Base-by-base conservation (phyloP, 1,140 invertebrate genomes). In the Monomorium pharaonis region DNA sequence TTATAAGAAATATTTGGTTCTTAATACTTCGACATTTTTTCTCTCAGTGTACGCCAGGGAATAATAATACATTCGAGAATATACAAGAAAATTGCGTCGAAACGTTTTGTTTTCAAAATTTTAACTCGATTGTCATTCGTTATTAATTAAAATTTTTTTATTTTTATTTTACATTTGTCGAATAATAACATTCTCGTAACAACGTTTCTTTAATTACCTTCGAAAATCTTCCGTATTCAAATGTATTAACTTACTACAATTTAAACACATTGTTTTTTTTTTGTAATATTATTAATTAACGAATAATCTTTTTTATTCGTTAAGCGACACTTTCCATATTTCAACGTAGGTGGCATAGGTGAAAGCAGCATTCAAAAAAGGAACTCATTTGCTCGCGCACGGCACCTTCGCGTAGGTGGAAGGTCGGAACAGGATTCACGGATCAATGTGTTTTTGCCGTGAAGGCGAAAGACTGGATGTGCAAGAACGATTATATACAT, bases 391-490 rank as follows among this genome's bases (percentile, higher is more conserved):
- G 72, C 21, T 44, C 54, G 74, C 44, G 33, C 18, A 30, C 60
- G 9, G 47, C 49, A 67, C 70, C 12, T 44, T 77, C 49, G 81
- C 76, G 83, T 83, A 67, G 86, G 70, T 78, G 84, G 77, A 86
- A 87, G 83, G 76, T 85, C 89, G 87, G 62, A 88, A 87, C 90
- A 89, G 63, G 90, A 92, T 92, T 89, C 87, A 89, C 72, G 77
- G 86, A 83, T 90, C 88, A 88, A 87, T 70, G 87, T 90, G 21
- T 90, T 91, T 89, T 58, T 85, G 84, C 74, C 58, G 18, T 21
- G 30, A 51, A 76, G 24, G 80, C 85, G 47, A 77, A 75, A 85
- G 77, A 83, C 54, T 84, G 60, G 75, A 60, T 44, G 30, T 14
- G 30, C 74, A 65, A 60, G 75, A 83, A 60, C 75, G 62, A 51